Evolutionary conservation across 1,140 invertebrate genomes (phyloP), one percentile per base, ranked within the genome.

Genomic region (Eumaeus atala): DNA sequence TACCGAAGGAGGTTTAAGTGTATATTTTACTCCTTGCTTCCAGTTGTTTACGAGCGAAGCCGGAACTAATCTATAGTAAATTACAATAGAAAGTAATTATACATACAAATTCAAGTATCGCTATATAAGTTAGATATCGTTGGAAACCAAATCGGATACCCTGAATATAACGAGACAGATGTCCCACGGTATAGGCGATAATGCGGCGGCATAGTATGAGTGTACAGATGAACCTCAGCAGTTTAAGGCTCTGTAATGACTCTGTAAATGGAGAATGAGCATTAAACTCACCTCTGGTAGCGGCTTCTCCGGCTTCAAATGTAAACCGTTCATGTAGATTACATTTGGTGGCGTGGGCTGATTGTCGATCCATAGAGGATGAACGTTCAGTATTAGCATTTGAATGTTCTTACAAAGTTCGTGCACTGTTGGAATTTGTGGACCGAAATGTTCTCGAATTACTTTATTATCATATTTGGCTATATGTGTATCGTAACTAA

Each of bases 381-480:
- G 77, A 9, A 65, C 68, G 61, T 88, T 89, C 1, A 88, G 53
- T 55, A 92, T 86, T 11, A 91, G 42, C 66, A 92, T 65, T 48
- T 87, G 84, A 2, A 88, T 68, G 65, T 89, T 88, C 51, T 75
- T 70, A 34, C 76, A 70, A 6, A 61, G 50, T 12, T 74, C 58
- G 11, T 37, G 47, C n/a, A 61, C 33, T 83, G 88, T 7, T 11
- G 88, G 63, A 6, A 51, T 58, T 35, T 73, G 64, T 14, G 54
- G 14, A 33, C 62, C 66, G 48, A 70, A 64, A 9, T 64, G 11
- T 47, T 52, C 48, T 34, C 51, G 42, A 0, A 61, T 2, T 36
- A 66, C 53, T 48, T 58, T 37, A 54, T 70, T 59, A 33, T 66
- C 11, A 16, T 44, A 53, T 33, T 12, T 38, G 14, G 33, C 16